Evolutionary conservation across 1,140 invertebrate species (phyloP).

Genomic region (Teleogryllus occipitalis): DNA sequence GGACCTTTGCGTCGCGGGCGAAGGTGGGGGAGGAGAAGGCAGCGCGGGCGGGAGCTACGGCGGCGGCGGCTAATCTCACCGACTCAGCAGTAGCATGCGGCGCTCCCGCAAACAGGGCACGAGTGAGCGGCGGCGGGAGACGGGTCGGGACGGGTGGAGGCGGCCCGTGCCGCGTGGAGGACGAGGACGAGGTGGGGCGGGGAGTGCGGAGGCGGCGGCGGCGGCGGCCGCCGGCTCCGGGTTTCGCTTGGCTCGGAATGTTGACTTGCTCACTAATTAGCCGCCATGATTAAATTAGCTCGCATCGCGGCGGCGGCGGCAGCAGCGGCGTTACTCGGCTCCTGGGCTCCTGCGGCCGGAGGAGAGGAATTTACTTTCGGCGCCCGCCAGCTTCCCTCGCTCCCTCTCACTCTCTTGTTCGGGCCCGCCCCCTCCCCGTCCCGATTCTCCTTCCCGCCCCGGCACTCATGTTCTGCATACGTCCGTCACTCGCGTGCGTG

Average conservation of each 20-base stretch:
- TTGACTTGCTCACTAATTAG: conserved; percentile 1
- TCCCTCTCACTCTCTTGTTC: neutral
- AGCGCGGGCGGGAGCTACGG: no score
- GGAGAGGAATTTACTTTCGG: neutral
- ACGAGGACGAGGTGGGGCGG: no score
- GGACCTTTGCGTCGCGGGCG: neutral
- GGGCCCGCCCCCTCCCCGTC: no score
- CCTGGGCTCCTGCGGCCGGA: neutral
- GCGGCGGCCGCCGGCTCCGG: neutral
- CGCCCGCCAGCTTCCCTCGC: neutral
- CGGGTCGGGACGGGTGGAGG: neutral
- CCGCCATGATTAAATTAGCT: conserved; percentile 1
- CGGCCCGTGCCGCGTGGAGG: no score
- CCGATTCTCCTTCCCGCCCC: no score
- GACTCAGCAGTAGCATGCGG: neutral
- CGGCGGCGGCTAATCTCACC: neutral
- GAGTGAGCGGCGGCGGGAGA: neutral
- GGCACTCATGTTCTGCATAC: no score
- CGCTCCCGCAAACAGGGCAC: no score
- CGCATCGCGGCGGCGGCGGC: neutral
- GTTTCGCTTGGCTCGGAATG: conserved; percentile 3
- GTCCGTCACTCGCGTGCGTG: neutral
- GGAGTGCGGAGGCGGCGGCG: no score
- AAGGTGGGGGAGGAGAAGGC: no score
- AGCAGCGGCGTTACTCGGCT: neutral